Conservation (phyloP, 1,140 invertebrate species). For the Sminthurinus signatus region DNA sequence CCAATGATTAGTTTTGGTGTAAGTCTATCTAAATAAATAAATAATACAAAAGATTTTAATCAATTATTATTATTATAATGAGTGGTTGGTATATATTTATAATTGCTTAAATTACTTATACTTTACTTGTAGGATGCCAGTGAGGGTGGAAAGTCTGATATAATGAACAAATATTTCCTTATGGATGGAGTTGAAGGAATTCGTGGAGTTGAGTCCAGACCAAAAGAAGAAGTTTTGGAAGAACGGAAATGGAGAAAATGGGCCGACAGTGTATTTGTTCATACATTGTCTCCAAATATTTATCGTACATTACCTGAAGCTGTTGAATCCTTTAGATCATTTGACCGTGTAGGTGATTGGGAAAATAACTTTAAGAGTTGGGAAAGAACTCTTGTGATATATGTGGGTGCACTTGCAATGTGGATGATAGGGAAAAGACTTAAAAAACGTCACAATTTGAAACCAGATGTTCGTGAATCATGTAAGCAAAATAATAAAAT, state of each 20-base stretch:
- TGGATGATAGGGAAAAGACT: slow-evolving; percentile 77
- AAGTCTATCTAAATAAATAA: slow-evolving; percentile 9
- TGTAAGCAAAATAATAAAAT: too few species aligned
- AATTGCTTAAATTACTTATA: neutral
- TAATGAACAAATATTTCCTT: slow-evolving; percentile 91
- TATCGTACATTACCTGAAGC: slow-evolving; percentile 67
- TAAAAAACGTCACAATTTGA: slow-evolving; percentile 80
- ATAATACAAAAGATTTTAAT: too few species aligned
- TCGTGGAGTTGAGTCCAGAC: slow-evolving; percentile 48
- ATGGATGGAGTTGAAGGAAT: slow-evolving; percentile 63
- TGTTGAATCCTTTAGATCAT: slow-evolving; percentile 83
- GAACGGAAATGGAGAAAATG: slow-evolving; percentile 93
- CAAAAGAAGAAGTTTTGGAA: slow-evolving; percentile 57
- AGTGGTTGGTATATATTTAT: neutral
- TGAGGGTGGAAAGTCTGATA: slow-evolving; percentile 63
- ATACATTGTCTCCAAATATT: slow-evolving; percentile 92
- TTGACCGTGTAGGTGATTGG: slow-evolving; percentile 85
- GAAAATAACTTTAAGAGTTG: slow-evolving; percentile 75
- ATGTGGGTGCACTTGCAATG: slow-evolving; percentile 90
- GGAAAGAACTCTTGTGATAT: slow-evolving; percentile 83
- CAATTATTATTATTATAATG: too few species aligned
- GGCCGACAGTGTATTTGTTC: slow-evolving; percentile 85
- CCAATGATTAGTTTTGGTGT: slow-evolving; percentile 59
- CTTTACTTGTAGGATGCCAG: slow-evolving; percentile 52
- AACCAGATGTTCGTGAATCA: slow-evolving; percentile 81